Conservation (phyloP, 2,797 vertebrate species). For the Macrochelys suwanniensis region DNA sequence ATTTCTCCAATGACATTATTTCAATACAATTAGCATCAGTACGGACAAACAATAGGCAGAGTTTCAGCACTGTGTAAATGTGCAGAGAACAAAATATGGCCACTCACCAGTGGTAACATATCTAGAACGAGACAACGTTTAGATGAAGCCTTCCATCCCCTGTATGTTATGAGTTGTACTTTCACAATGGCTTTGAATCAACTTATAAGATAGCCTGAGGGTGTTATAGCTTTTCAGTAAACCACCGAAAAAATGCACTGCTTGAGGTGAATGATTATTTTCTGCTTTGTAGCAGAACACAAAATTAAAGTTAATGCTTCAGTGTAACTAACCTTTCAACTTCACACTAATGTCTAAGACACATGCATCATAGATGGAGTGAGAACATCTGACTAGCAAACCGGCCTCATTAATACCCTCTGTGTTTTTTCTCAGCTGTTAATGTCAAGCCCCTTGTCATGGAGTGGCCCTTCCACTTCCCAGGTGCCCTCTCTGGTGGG, state of each 20-base stretch:
- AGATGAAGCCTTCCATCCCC: neutral
- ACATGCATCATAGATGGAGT: neutral
- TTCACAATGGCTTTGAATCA: neutral
- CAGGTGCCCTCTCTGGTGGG: neutral
- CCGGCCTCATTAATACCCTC: neutral
- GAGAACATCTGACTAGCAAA: neutral
- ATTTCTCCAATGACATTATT: neutral
- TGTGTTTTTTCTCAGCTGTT: neutral
- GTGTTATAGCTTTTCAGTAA: too few relatives aligned
- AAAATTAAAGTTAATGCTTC: neutral
- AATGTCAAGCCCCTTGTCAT: neutral
- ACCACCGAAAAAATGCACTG: too few relatives aligned
- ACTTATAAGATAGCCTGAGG: neutral
- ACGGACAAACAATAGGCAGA: neutral
- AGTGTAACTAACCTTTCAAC: neutral
- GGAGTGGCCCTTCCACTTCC: neutral
- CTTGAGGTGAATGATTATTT: neutral
- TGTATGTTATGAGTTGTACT: neutral
- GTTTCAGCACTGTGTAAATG: neutral
- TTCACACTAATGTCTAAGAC: neutral
- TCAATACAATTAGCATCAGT: neutral
- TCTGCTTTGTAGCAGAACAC: neutral
- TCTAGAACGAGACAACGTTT: neutral
- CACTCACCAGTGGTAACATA: neutral
- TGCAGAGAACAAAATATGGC: neutral